phyloP scores from a whole-genome alignment of 2,113 vertebrate genomes.

The Pseudois nayaur region DNA sequence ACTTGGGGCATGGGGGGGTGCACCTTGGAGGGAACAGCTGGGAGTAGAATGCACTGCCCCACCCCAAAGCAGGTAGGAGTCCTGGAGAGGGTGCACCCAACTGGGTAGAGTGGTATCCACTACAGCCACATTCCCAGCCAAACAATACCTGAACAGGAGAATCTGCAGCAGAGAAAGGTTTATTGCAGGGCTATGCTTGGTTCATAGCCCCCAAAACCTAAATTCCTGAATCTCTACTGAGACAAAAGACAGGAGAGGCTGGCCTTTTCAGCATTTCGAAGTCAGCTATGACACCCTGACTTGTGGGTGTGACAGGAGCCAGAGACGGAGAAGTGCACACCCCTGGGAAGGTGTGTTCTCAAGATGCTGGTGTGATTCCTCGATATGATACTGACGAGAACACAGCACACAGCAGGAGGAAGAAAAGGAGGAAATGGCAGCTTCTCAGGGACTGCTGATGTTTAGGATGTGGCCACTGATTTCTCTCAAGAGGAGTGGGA shows the following conservation, averaged over 20 bases:
- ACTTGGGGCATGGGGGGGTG: fast-evolving
- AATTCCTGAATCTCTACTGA: background rate
- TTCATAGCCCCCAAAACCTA: background rate
- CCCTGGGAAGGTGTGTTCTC: background rate
- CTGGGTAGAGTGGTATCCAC: background rate
- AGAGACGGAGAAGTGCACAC: background rate
- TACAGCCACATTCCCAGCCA: background rate
- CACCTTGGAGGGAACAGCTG: background rate
- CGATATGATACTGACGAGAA: background rate
- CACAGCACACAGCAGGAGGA: background rate
- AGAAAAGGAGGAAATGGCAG: background rate
- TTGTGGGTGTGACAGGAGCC: background rate
- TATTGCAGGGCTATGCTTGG: background rate
- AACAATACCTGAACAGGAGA: background rate
- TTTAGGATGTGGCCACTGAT: background rate
- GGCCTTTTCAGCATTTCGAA: background rate
- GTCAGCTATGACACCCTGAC: background rate
- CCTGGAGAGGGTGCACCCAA: background rate
- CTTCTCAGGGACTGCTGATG: background rate
- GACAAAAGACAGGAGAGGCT: background rate
- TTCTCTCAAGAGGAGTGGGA: background rate
- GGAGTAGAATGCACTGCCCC: background rate
- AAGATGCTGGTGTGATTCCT: background rate
- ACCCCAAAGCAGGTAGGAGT: background rate
- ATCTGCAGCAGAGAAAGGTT: background rate